Evolutionary conservation across 2,113 vertebrate species (phyloP), one percentile per base, ranked within the genome.

Genomic region (Dunckerocampus dactyliophorus): DNA sequence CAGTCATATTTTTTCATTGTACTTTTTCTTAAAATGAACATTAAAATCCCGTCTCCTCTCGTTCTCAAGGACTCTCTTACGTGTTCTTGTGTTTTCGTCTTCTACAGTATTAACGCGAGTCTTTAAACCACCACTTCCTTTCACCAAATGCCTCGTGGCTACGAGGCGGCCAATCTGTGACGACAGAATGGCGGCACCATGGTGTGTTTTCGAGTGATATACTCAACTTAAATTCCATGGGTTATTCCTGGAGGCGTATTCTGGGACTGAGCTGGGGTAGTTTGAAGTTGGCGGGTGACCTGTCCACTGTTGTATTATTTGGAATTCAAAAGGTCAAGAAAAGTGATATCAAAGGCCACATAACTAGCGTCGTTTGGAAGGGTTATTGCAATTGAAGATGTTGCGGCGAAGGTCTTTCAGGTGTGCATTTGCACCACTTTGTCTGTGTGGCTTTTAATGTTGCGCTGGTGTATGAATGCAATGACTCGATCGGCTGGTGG

Each of bases 241-340:
- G 73, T 85, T 88, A 88, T 87, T 88, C 72, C 69, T 81, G 82
- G 78, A 11, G 51, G 37, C 61, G 65, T 66, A 72, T 67, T 56
- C 59, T 49, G 39, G 58, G 59, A 54, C 54, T 53, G 48, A 69
- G 71, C 22, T 10, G 14, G 50, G 6, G 43, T 67, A 39, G 56
- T 74, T 65, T 79, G 17, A 69, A 72, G 72, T 74, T 57, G 61
- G 45, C 34, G 50, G 61, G 34, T 57, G 59, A 71, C 54, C 69
- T 77, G 60, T 62, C 34, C 21, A 39, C 45, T 8, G n/a, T 21
- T 76, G 58, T 57, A 57, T 64, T 63, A 15, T 52, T 15, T 63
- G 45, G 6, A 17, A 57, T 34, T 69, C 16, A 52, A 72, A 63
- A 63, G 62, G 62, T 62, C 56, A 57, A 74, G 28, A 47, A 46